These are phyloP conservation scores for Phodopus roborovskii DNA, from an alignment of 2,113 vertebrate species.

Conservation along the genomic window DNA sequence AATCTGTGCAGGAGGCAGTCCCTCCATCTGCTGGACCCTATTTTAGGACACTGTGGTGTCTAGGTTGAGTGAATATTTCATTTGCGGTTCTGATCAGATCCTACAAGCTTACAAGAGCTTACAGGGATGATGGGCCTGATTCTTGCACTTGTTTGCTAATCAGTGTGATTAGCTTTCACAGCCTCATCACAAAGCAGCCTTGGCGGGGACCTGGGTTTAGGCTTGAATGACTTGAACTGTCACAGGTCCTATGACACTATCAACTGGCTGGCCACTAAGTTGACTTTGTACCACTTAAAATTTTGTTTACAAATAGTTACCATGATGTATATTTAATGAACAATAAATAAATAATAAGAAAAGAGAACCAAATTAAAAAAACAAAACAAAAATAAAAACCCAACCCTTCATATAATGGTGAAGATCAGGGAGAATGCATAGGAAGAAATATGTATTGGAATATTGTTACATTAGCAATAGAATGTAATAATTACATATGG, in stretches of 20 bases:
- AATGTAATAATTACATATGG: background rate
- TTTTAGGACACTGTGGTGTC: background rate
- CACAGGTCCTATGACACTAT: background rate
- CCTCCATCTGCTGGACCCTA: background rate
- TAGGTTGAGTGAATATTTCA: background rate
- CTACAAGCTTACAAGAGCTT: background rate
- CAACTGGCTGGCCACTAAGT: background rate
- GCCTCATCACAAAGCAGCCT: background rate
- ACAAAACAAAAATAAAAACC: background rate
- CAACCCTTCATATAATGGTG: background rate
- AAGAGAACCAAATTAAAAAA: background rate
- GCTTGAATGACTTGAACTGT: background rate
- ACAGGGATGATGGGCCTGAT: background rate
- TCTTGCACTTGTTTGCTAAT: background rate
- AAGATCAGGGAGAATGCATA: constrained; percentile 21
- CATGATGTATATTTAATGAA: background rate
- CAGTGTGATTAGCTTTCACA: background rate
- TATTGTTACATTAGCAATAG: background rate
- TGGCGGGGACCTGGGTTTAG: background rate
- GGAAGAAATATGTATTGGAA: background rate
- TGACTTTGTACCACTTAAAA: background rate
- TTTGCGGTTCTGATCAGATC: background rate
- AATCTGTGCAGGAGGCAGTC: background rate
- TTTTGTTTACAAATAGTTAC: background rate
- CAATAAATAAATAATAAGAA: background rate